A percentile compares a stretch with the other conserved stretches of the same genome.
Evolutionary conservation across 2,113 vertebrate species (phyloP).

Genomic region (Misgurnus mizolepis): DNA sequence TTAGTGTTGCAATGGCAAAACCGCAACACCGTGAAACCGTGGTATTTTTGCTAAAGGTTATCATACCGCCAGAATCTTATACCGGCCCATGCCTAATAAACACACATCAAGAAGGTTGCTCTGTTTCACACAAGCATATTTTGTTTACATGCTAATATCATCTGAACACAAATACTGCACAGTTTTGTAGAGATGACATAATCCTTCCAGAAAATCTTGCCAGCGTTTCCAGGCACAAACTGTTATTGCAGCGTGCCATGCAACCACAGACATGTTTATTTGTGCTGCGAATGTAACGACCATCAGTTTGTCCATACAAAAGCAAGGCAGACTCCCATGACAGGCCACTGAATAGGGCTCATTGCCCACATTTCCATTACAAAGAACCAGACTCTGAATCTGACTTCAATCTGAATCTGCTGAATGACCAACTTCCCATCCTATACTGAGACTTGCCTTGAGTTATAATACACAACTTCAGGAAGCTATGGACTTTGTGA

Average conservation of each 20-base stretch:
- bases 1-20: too few species aligned
- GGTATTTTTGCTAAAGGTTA: too few species aligned
- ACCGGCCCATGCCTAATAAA: too few species aligned
- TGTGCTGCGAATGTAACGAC: slow-evolving; percentile 53
- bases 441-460: slow-evolving; percentile 60
- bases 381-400: slow-evolving; percentile 76
- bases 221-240: slow-evolving; percentile 18
- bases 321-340: slow-evolving; percentile 56
- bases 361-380: slow-evolving; percentile 76
- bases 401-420: slow-evolving; percentile 74
- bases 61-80: too few species aligned
- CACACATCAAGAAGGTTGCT: not conserved
- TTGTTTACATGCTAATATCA: not conserved
- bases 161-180: not conserved
- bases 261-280: slow-evolving; percentile 42
- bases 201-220: not conserved
- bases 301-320: slow-evolving; percentile 63
- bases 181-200: not conserved
- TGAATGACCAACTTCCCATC: slow-evolving; percentile 67
- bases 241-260: not conserved
- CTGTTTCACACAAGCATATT: not conserved
- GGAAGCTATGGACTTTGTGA: not conserved
- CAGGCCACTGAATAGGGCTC: slow-evolving; percentile 68
- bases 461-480: slow-evolving; percentile 61
- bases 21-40: too few species aligned